phyloP scores from a whole-genome alignment of 2,113 vertebrate species.

The Vireo altiloquus region DNA sequence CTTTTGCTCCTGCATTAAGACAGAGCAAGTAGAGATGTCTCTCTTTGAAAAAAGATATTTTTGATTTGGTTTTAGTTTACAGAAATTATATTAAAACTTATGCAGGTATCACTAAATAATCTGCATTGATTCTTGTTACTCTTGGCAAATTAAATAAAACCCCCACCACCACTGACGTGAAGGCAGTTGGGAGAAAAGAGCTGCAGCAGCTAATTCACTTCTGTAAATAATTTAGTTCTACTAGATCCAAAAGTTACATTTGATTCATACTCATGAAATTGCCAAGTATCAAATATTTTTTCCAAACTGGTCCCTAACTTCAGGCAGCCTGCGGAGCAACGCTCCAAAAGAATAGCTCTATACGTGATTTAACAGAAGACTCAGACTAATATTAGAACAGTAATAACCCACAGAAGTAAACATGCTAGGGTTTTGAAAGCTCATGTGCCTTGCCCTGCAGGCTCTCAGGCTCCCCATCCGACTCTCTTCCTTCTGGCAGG shows the following conservation, averaged over 20 bases:
- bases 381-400: slow-evolving; percentile 55
- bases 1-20: background rate
- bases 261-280: slow-evolving; percentile 65
- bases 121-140: background rate
- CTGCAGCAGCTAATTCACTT: slow-evolving; percentile 43
- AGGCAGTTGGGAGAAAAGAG: slow-evolving; percentile 16
- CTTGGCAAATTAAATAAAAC: background rate
- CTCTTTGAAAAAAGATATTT: background rate
- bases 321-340: slow-evolving; percentile 38
- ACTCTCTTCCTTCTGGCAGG: slow-evolving; percentile 44
- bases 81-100: slow-evolving; percentile 5
- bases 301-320: slow-evolving; percentile 36
- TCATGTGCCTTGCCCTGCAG: slow-evolving; percentile 26
- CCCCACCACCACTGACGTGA: background rate
- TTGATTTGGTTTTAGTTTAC: background rate
- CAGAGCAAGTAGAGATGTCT: background rate
- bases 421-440: slow-evolving; percentile 37
- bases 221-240: slow-evolving; percentile 47
- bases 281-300: background rate
- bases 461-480: slow-evolving; percentile 25
- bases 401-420: slow-evolving; percentile 63
- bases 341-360: slow-evolving; percentile 59
- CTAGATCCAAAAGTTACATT: slow-evolving; percentile 38
- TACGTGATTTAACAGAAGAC: slow-evolving; percentile 64
- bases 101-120: background rate